These are phyloP conservation scores for Drosophila algonquin DNA, from an alignment of 2,888 invertebrate species.

Conservation along the genomic window DNA sequence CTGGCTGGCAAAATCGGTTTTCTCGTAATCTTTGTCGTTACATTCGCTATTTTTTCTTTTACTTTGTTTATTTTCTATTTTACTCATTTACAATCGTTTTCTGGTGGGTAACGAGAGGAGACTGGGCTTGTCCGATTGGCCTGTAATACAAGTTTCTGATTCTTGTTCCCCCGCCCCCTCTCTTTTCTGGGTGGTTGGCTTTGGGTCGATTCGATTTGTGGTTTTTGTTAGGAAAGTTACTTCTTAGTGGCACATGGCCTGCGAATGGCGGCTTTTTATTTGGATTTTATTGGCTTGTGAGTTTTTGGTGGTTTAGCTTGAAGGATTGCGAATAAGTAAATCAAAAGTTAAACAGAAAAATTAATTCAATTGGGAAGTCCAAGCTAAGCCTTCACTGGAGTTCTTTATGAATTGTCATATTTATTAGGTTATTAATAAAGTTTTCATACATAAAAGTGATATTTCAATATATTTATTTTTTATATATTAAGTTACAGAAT, in stretches of 20 bases:
- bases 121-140: conserved; percentile 60
- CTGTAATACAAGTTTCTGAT: conserved; percentile 39
- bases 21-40: conserved; percentile 46
- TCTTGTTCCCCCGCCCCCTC: conserved; percentile 41
- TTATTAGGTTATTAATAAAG: neutral
- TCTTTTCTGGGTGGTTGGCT: conserved; percentile 66
- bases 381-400: neutral
- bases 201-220: conserved; percentile 41
- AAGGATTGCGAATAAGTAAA: no score
- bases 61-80: conserved; percentile 25
- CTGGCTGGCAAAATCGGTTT: conserved; percentile 27
- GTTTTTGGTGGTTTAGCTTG: neutral
- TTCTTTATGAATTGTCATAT: neutral
- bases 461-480: no score
- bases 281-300: neutral
- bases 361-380: neutral
- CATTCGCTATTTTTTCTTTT: conserved; percentile 36
- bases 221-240: conserved; percentile 28
- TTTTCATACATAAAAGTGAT: no score
- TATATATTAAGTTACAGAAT: neutral
- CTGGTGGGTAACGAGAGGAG: conserved; percentile 12
- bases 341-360: neutral
- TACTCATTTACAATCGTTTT: conserved; percentile 62
- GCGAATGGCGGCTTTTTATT: conserved; percentile 3
- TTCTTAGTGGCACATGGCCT: no score